Conservation (phyloP, 2,113 vertebrate species). For the Austrofundulus limnaeus region DNA sequence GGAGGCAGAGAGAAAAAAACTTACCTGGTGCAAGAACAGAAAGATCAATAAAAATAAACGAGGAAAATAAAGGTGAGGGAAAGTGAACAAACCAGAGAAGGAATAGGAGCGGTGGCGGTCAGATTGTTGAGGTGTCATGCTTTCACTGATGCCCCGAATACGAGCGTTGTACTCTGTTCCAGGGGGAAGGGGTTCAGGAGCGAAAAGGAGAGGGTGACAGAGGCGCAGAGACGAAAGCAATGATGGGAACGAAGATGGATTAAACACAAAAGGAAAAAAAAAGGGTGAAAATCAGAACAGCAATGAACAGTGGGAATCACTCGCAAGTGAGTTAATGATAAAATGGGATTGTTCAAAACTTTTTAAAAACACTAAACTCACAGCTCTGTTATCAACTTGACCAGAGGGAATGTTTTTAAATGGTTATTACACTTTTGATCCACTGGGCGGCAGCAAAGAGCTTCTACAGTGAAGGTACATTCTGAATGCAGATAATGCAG, state of each 20-base stretch:
- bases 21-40: not conserved
- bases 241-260: constrained; percentile 75
- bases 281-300: constrained; percentile 32
- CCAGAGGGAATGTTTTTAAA: not conserved
- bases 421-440: constrained; percentile 12
- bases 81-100: constrained; percentile 88
- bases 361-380: not conserved
- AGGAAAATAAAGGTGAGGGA: constrained; percentile 71
- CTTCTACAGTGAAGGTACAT: constrained; percentile 19
- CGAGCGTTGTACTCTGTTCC: constrained; percentile 93
- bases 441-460: constrained; percentile 49
- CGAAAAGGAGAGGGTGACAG: constrained; percentile 58
- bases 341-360: not conserved
- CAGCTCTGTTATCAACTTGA: too few species aligned
- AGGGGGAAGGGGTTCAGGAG: constrained; percentile 60
- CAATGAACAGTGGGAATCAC: constrained; percentile 40
- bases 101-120: constrained; percentile 90
- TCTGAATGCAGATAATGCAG: constrained; percentile 58
- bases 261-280: constrained; percentile 58
- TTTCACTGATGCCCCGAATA: constrained; percentile 85
- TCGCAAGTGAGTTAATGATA: not conserved
- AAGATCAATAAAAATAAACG: constrained; percentile 27
- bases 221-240: constrained; percentile 63
- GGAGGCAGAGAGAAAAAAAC: constrained; percentile 7
- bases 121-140: constrained; percentile 76